Base-by-base conservation (phyloP, 2,888 invertebrate species). In the Tanypteryx hageni region DNA sequence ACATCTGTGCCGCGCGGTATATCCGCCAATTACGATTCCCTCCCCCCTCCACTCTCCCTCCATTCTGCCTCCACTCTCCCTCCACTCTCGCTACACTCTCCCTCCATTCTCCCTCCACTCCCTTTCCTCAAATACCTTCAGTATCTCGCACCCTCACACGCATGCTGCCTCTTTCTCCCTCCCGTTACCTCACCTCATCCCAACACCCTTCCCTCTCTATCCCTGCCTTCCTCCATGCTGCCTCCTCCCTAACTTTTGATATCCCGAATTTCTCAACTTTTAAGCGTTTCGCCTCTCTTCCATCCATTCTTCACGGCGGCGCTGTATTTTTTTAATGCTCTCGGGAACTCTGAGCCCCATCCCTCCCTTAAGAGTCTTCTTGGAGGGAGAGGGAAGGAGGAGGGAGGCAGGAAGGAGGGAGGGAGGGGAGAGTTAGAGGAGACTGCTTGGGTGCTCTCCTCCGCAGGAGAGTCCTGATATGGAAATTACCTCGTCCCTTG, bases 1-100 rank as follows among this genome's bases (percentile, higher is more conserved):
- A 64, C 89, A 89, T 89, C 89, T 89, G 89, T 56, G 64, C 64
- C 89, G 9, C 64, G 22, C 86, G 61, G 86, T 86, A 86, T 86
- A 61, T 86, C 86, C 86, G 89, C 89, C 89, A 89, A 89, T 89
- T 89, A 89, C 64, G 64, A 89, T 89, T 89, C 11, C 64, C 64
- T 59, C 27, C 59, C 2, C 86, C 27, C 22, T 16, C 8, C 57
- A 22, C 22, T 3, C 59, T 31, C 22, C 27, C 61, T n/a, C n/a
- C 22, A 58, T 16, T n/a, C n/a, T n/a, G n/a, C n/a, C n/a, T n/a
- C 22, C 86, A 27, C 18, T 16, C 16, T 18, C 86, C 59, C 58
- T 22, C 8, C 59, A 22, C 59, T 58, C 22, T 85, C 58, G 18
- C 7, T 8, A 57, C 57, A 86, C n/a, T n/a, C n/a, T n/a, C 86